Evolutionary conservation across 1,140 invertebrate genomes (phyloP).

Genomic region (Pectinophora gossypiella): DNA sequence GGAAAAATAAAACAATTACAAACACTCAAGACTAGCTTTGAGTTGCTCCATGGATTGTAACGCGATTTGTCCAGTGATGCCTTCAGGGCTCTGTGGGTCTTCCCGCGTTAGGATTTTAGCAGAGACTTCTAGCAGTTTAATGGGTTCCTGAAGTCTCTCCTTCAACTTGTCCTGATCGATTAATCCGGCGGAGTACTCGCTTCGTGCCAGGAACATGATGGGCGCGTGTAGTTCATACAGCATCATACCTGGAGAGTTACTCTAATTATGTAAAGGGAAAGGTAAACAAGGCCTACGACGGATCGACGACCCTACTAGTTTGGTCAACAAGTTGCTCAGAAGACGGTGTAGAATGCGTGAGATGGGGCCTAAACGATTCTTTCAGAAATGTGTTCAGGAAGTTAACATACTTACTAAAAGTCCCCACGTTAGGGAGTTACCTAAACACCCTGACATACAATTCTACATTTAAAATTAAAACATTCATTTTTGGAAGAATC

Average conservation of each 20-base stretch:
- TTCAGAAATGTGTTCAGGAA: too few species aligned
- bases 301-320: too few species aligned
- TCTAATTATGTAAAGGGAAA: too few species aligned
- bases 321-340: too few species aligned
- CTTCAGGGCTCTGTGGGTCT: constrained; percentile 81
- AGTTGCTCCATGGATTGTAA: constrained; percentile 78
- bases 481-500: too few species aligned
- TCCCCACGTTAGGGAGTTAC: too few species aligned
- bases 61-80: constrained; percentile 80
- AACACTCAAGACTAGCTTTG: constrained; percentile 77
- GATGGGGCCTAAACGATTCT: too few species aligned
- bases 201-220: constrained; percentile 81
- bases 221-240: constrained; percentile 88
- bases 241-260: constrained; percentile 80
- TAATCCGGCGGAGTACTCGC: constrained; percentile 76
- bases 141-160: constrained; percentile 79
- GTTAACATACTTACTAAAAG: too few species aligned
- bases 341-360: too few species aligned
- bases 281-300: too few species aligned
- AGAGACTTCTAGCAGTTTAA: constrained; percentile 76
- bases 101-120: constrained; percentile 81
- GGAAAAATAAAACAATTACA: constrained; percentile 25
- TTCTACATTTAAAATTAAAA: too few species aligned
- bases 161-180: constrained; percentile 79
- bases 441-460: too few species aligned